Percentiles rank a stretch among this genome's conserved stretches.
phyloP scores from a whole-genome alignment of 2,888 invertebrate species.

The Apeira syringaria region DNA sequence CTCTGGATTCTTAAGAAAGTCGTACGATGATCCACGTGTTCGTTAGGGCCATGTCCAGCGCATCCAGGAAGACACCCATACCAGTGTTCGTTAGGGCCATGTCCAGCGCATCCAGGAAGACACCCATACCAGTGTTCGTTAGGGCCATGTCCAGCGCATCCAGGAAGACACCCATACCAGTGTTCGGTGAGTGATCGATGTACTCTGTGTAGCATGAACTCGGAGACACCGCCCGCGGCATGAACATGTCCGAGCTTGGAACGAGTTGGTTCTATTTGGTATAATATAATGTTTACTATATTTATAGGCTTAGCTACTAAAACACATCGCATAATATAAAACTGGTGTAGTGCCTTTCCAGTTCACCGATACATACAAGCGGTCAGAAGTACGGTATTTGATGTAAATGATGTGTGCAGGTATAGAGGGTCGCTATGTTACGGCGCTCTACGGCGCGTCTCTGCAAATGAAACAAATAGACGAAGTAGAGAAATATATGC shows the following conservation, averaged over 20 bases:
- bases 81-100: constrained; percentile 42
- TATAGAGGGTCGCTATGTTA: constrained; percentile 64
- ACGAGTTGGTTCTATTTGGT: too few relatives aligned
- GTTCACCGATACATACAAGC: too few relatives aligned
- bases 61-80: constrained; percentile 39
- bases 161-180: constrained; percentile 51
- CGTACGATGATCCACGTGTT: constrained; percentile 50
- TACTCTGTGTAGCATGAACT: too few relatives aligned
- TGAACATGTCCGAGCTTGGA: too few relatives aligned
- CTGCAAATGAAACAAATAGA: constrained; percentile 55
- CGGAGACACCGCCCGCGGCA: too few relatives aligned
- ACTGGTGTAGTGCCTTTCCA: too few relatives aligned
- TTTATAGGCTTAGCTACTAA: too few relatives aligned
- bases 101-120: constrained; percentile 36
- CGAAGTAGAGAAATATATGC: constrained; percentile 51
- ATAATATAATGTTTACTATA: too few relatives aligned
- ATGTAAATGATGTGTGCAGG: constrained; percentile 36
- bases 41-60: constrained; percentile 40
- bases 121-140: too few relatives aligned
- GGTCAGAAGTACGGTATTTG: too few relatives aligned
- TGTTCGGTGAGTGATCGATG: constrained; percentile 64
- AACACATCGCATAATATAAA: too few relatives aligned
- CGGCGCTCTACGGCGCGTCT: constrained; percentile 64
- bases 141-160: constrained; percentile 33
- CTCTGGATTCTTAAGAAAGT: too few relatives aligned